phyloP scores from a whole-genome alignment of 2,888 invertebrate species.

The Strigamia transsilvanica region DNA sequence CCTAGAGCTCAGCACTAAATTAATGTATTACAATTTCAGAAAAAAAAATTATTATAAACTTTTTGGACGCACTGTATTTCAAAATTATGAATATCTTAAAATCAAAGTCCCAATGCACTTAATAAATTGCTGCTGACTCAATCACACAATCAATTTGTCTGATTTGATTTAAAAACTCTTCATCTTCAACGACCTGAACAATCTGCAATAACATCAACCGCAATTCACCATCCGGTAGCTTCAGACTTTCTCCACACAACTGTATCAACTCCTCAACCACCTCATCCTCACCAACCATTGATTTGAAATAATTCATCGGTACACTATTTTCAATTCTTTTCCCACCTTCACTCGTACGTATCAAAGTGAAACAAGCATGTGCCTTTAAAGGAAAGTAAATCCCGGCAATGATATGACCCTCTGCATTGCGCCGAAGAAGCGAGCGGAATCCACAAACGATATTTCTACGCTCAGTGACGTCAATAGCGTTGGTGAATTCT shows the following conservation, averaged over 20 bases:
- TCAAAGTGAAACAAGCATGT: conserved; percentile 72
- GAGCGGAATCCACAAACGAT: conserved; percentile 79
- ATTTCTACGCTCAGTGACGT: conserved; percentile 88
- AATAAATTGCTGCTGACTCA: conserved; percentile 1
- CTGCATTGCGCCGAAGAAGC: conserved; percentile 80
- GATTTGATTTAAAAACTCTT: conserved; percentile 77
- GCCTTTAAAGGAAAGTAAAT: conserved; percentile 81
- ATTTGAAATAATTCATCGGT: background rate
- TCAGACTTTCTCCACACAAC: conserved; percentile 78
- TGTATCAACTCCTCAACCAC: conserved; percentile 63
- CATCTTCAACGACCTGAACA: conserved; percentile 74
- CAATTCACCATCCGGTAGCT: conserved; percentile 73
- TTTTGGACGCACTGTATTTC: no score
- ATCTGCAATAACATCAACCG: conserved; percentile 72
- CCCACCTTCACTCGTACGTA: conserved; percentile 67
- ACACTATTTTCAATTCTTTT: background rate
- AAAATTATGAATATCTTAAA: no score
- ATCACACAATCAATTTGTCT: conserved; percentile 74
- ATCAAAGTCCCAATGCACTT: no score
- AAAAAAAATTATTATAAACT: no score
- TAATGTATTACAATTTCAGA: no score
- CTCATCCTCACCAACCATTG: conserved; percentile 63
- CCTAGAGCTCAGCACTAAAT: no score
- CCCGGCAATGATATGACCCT: conserved; percentile 83
- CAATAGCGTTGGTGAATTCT: conserved; percentile 71